Base-by-base conservation (phyloP, 1,140 invertebrate genomes). In the Himalopsyche phryganea region DNA sequence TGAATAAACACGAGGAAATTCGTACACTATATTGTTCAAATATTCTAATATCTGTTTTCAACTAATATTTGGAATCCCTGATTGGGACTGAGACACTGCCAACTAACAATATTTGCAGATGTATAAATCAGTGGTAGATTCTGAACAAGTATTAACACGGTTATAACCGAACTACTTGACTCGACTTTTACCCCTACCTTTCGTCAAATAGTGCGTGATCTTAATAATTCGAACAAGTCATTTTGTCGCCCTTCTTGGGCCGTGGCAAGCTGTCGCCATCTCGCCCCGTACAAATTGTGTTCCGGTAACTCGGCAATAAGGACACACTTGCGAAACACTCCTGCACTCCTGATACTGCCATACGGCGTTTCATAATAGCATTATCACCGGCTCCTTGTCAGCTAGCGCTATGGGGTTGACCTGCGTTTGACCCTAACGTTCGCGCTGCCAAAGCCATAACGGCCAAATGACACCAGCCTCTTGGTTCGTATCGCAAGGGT, bases 391-490 rank as follows among this genome's bases (percentile, higher is more conserved):
- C 54, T 49, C 46, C 54, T 49, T 56, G 54, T 56, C 33, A 15
- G 4, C 4, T 3, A 4, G 38, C 23, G 46, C 47, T 58, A 58
- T 50, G 56, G 42, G 41, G 48, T 51, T 58, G 56, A 58, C 56
- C 56, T 38, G 19, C 45, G 20, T 46, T 47, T 56, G 45, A 49
- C 45, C 54, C 54, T 44, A 11, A 14, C 6, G 6, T 14, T 14
- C 19, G 36, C 48, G 23, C 19, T 38, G 56, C 48, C 20, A 2
- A 28, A 7, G 49, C 35, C 28, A 58, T 58, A 58, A 58, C 47
- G 23, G 56, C 56, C 56, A 58, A 58, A 46, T 58, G 56, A 58
- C 56, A 58, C 56, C 56, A 58, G 49, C 17, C 50, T 13, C n/a
- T 15, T n/a, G 11, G 38, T 15, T 15, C 15, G 15, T 15, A 11